Conservation (phyloP, 1,140 invertebrate genomes). For the Gonioctena quinquepunctata region DNA sequence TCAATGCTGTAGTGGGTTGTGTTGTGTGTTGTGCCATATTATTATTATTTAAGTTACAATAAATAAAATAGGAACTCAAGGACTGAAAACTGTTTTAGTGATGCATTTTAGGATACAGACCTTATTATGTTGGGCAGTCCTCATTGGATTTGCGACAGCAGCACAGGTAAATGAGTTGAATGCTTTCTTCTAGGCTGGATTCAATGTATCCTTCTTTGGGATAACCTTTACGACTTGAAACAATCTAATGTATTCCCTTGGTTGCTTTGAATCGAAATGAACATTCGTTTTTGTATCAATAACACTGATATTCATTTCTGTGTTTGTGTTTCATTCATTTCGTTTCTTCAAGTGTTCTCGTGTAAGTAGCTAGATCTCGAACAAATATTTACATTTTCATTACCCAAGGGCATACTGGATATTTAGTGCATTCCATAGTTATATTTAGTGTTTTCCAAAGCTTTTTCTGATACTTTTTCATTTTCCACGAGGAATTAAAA, state of each 20-base stretch:
- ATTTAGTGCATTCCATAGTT: background rate
- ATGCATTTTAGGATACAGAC: constrained; percentile 25
- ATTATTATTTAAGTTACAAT: constrained; percentile 21
- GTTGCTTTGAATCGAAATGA: background rate
- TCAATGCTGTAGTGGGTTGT: constrained; percentile 20
- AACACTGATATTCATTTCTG: background rate
- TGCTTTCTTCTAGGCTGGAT: background rate
- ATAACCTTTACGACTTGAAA: constrained; percentile 5
- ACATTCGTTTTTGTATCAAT: background rate
- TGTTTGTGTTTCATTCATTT: background rate
- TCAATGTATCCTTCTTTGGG: constrained; percentile 12
- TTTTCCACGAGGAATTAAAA: background rate
- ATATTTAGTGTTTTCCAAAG: background rate
- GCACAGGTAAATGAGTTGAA: constrained; percentile 15
- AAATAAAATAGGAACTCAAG: background rate
- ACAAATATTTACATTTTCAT: constrained; percentile 9
- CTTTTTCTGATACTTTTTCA: background rate
- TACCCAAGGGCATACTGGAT: background rate
- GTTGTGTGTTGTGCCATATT: constrained; percentile 24
- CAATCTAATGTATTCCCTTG: background rate
- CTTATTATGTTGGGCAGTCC: constrained; percentile 16
- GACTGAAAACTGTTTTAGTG: constrained; percentile 16
- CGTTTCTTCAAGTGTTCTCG: background rate
- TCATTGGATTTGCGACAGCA: constrained; percentile 23
- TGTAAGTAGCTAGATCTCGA: background rate